Evolutionary conservation across 2,113 vertebrate species (phyloP), one percentile per base, ranked within the genome.

Genomic region (Poeciliopsis occidentalis): DNA sequence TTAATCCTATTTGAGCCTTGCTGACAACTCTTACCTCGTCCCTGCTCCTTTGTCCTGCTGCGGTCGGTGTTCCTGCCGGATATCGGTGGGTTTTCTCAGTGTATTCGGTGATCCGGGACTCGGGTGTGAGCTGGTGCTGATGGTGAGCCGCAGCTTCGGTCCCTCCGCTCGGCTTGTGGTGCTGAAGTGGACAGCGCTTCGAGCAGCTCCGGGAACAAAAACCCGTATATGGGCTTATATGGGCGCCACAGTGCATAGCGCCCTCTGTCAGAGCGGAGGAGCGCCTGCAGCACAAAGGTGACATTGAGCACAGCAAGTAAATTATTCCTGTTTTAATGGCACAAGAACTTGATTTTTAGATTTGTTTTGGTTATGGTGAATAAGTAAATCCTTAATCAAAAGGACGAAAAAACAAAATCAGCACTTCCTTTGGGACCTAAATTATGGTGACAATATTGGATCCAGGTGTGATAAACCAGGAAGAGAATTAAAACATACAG

Each of bases 171-270:
- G 78, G 85, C 78, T 89, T 63, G 88, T 88, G 90, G 90, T 90
- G 92, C 92, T 94, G 92, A 91, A 94, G 92, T 93, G 94, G 94
- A 94, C 94, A 94, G 94, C 93, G 91, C 92, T 92, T 82, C 57
- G 79, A 83, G 75, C 65, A 86, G 88, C 78, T 78, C 60, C 27
- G 81, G 77, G 81, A 84, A 86, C 82, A 91, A 89, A 73, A 80
- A n/a, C 24, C 41, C 63, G 60, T 29, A 44, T 61, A 65, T 64
- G 54, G 79, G 67, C 63, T 39, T 31, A 31, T 31, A 31, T 31
- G 30, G 30, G 3, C 41, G 24, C 19, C 1, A 67, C 37, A 17
- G 44, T 0, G n/a, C 44, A 37, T 73, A 84, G 85, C 86, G 83
- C 75, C 89, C 65, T 2, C 91, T 88, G 60, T 0, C 30, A 78